Conservation (phyloP, 2,797 vertebrate genomes). For the Fundulus diaphanus region DNA sequence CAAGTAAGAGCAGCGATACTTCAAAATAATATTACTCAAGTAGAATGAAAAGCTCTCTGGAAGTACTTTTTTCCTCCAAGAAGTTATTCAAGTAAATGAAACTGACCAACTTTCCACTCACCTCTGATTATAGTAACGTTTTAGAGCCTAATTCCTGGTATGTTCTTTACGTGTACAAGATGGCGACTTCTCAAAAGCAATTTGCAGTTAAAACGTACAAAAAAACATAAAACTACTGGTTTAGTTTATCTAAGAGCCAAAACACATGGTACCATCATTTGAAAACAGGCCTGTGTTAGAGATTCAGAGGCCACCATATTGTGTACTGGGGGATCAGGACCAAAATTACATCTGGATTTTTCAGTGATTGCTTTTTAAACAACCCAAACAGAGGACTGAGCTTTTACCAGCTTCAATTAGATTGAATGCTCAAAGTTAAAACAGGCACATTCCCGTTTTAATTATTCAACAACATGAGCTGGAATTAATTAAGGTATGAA, state of each 20-base stretch:
- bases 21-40: too few species aligned
- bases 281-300: neutral
- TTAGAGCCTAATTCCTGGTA: too few species aligned
- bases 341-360: slow-evolving; percentile 2
- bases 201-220: neutral
- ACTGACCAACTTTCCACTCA: too few species aligned
- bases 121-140: too few species aligned
- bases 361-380: slow-evolving; percentile 1
- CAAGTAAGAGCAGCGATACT: too few species aligned
- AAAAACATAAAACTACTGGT: neutral
- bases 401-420: neutral
- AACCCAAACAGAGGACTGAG: neutral
- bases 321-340: neutral
- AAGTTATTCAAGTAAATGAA: neutral
- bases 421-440: slow-evolving; percentile 16
- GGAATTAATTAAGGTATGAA: slow-evolving; percentile 7
- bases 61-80: neutral
- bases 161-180: too few species aligned
- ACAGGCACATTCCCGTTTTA: neutral
- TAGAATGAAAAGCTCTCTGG: neutral
- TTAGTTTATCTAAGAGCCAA: slow-evolving; percentile 1
- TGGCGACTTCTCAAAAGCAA: neutral
- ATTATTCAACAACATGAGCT: neutral
- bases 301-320: neutral
- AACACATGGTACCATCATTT: neutral